These are phyloP conservation scores for Contarinia nasturtii DNA, from an alignment of 1,140 invertebrate species.

Conservation along the genomic window DNA sequence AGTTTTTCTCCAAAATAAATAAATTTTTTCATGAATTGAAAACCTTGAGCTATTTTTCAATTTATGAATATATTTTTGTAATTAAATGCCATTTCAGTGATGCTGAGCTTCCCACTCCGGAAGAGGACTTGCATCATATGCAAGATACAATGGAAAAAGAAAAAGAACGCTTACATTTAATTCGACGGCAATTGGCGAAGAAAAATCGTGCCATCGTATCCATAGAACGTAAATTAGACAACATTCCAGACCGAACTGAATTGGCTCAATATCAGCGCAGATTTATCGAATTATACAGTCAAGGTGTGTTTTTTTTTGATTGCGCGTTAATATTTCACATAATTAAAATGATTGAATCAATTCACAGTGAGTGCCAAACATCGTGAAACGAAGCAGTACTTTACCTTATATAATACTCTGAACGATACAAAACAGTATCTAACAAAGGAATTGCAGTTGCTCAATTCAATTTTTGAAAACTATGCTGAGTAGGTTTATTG, in stretches of 20 bases:
- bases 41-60: too few species aligned
- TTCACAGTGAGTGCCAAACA: constrained; percentile 81
- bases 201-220: constrained; percentile 65
- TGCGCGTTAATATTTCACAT: not conserved
- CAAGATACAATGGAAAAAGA: constrained; percentile 34
- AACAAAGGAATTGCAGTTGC: constrained; percentile 71
- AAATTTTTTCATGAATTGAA: too few species aligned
- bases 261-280: constrained; percentile 85
- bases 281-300: constrained; percentile 91
- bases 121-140: constrained; percentile 25
- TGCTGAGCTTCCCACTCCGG: constrained; percentile 25
- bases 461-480: constrained; percentile 89
- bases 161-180: constrained; percentile 21
- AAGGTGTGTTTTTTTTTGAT: constrained; percentile 38
- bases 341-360: constrained; percentile 9
- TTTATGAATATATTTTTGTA: too few species aligned
- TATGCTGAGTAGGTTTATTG: constrained; percentile 59
- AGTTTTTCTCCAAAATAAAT: too few species aligned
- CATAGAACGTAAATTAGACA: constrained; percentile 64
- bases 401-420: constrained; percentile 88
- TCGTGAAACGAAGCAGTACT: constrained; percentile 93
- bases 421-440: constrained; percentile 84
- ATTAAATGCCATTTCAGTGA: too few species aligned
- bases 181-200: constrained; percentile 49
- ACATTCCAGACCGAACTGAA: constrained; percentile 80